These are phyloP conservation scores for Heterohyrax brucei DNA, from an alignment of 2,797 vertebrate genomes.

Conservation along the genomic window DNA sequence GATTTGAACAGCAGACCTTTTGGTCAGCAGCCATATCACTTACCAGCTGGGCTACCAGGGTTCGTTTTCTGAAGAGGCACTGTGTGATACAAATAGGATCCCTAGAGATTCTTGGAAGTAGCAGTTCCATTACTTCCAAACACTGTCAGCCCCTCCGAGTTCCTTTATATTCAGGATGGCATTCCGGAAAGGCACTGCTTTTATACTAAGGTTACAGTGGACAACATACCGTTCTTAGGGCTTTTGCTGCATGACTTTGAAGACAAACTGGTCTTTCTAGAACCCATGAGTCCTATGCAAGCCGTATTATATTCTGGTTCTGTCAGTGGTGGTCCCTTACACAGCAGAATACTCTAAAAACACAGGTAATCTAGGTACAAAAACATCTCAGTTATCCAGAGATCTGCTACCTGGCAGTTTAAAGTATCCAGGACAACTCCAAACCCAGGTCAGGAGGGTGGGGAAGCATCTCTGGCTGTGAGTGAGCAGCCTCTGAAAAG, in stretches of 20 bases:
- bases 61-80: slow-evolving; percentile 89
- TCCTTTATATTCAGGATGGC: slow-evolving; percentile 99
- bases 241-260: slow-evolving; percentile 97
- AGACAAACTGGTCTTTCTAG: slow-evolving; percentile 97
- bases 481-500: no score
- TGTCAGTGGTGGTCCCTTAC: slow-evolving; percentile 97
- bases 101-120: slow-evolving; percentile 99
- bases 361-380: slow-evolving; percentile 86
- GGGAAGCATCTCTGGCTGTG: not conserved
- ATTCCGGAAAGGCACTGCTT: slow-evolving; percentile 91
- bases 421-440: not conserved
- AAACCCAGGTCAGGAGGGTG: no score
- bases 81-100: slow-evolving; percentile 98
- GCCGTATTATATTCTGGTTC: slow-evolving; percentile 99
- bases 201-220: slow-evolving; percentile 99
- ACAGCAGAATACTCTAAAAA: slow-evolving; percentile 99
- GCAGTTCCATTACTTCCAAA: slow-evolving; percentile 99
- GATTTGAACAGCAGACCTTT: no score
- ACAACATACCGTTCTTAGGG: slow-evolving; percentile 94
- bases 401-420: not conserved
- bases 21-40: no score
- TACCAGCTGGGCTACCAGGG: no score
- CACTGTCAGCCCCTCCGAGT: slow-evolving; percentile 98
- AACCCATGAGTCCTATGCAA: slow-evolving; percentile 98
- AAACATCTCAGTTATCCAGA: not conserved